These are phyloP conservation scores for Toxotes chatareus DNA, from an alignment of 2,113 vertebrate genomes.

Conservation along the genomic window DNA sequence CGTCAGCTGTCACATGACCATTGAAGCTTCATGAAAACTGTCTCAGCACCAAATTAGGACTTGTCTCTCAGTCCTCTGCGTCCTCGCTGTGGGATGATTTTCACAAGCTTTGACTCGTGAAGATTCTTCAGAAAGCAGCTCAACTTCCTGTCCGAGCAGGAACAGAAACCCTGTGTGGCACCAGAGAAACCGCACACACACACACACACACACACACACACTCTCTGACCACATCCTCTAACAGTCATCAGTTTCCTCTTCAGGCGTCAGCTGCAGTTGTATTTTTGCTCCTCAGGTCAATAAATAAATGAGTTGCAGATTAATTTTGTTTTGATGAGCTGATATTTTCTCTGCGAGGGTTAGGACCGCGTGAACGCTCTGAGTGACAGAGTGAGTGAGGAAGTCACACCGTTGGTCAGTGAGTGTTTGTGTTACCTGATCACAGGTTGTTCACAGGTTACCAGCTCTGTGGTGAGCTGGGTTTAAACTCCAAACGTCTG, in stretches of 20 bases:
- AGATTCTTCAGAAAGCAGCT: slow-evolving; percentile 1
- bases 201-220: slow-evolving; percentile 1
- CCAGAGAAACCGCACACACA: background rate
- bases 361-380: no score
- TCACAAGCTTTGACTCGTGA: background rate
- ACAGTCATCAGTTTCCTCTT: background rate
- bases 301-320: background rate
- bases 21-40: background rate
- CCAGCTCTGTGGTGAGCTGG: no score
- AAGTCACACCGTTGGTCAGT: no score
- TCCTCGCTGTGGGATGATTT: background rate
- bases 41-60: slow-evolving; percentile 40
- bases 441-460: no score
- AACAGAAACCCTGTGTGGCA: slow-evolving; percentile 40
- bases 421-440: no score
- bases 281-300: background rate
- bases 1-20: background rate
- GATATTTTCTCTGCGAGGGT: no score
- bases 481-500: no score
- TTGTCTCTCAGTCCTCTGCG: background rate
- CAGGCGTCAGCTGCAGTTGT: background rate
- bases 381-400: no score
- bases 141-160: slow-evolving; percentile 42
- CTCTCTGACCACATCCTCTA: background rate
- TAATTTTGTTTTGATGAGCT: background rate